Conservation (phyloP, 2,888 invertebrate species). For the Petrolisthes manimaculis region DNA sequence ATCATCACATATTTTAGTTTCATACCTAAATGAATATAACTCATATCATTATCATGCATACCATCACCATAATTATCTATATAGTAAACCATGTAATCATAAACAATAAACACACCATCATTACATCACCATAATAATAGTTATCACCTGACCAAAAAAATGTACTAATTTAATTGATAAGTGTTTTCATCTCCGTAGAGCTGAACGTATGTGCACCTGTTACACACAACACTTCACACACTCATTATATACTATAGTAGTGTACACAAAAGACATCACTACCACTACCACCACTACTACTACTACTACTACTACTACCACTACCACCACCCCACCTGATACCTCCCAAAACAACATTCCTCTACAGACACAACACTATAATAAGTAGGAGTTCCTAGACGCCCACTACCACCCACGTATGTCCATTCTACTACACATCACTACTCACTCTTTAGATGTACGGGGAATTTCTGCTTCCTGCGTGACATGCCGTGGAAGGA, state of each 20-base stretch:
- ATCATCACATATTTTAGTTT: too few relatives aligned
- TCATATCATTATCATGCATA: too few relatives aligned
- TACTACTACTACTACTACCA: neutral
- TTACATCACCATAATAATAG: too few relatives aligned
- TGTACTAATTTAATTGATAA: too few relatives aligned
- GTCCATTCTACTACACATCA: constrained; percentile 2
- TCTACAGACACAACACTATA: constrained; percentile 17
- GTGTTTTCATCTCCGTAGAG: neutral
- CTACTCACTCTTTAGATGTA: constrained; percentile 53
- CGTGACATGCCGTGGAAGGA: constrained; percentile 46
- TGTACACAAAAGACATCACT: neutral
- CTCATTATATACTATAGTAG: neutral
- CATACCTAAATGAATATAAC: too few relatives aligned
- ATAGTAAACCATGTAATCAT: too few relatives aligned
- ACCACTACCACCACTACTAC: neutral
- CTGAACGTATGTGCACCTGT: neutral
- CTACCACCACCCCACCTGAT: neutral
- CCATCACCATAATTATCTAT: too few relatives aligned
- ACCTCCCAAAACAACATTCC: neutral
- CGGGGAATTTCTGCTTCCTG: constrained; percentile 52
- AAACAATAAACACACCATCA: too few relatives aligned
- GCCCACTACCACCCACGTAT: neutral
- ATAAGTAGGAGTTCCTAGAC: neutral
- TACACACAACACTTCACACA: neutral
- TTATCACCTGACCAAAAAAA: too few relatives aligned